Conservation (phyloP, 2,797 vertebrate species). For the Merluccius polli region DNA sequence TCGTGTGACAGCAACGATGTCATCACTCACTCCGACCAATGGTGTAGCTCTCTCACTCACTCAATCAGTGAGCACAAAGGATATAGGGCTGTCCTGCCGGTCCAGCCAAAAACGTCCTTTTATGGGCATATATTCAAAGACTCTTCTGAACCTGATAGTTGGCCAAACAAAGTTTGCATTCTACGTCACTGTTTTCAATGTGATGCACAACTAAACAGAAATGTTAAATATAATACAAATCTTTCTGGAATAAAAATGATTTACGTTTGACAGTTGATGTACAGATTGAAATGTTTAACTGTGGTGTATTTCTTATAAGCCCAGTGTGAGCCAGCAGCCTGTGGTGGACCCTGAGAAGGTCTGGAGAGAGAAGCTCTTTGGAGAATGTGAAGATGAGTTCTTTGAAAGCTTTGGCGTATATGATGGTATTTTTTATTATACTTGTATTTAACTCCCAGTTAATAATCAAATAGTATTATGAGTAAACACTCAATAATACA, state of each 20-base stretch:
- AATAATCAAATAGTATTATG: no score
- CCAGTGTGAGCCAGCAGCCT: conserved; percentile 16
- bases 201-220: no score
- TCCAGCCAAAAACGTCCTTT: no score
- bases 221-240: no score
- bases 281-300: not conserved
- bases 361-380: conserved; percentile 79
- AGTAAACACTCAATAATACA: not conserved
- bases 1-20: no score
- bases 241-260: no score
- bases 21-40: no score
- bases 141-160: not conserved
- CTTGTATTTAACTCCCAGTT: not conserved
- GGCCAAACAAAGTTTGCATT: no score
- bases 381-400: conserved; percentile 80
- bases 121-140: no score
- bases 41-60: no score
- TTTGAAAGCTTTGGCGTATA: conserved; percentile 75
- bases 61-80: no score
- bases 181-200: not conserved
- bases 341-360: conserved; percentile 59
- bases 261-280: not conserved
- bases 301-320: conserved; percentile 23
- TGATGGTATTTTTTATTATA: not conserved
- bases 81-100: no score